Base-by-base conservation (phyloP, 2,113 vertebrate species). In the Aphyosemion australe region DNA sequence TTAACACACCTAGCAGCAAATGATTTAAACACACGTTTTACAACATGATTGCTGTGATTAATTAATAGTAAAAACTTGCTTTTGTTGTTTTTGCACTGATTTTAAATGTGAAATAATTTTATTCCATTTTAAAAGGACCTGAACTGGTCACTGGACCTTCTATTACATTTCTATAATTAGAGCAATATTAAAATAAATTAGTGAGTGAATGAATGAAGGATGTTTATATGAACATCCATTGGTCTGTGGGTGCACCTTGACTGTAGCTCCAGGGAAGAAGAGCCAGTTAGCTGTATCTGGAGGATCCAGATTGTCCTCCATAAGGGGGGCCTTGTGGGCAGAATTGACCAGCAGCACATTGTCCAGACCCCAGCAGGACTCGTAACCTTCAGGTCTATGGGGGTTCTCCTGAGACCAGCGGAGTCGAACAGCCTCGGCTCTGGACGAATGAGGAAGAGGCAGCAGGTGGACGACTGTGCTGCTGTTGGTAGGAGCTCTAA, bases 281-380 rank as follows among this genome's bases (percentile, higher is more conserved):
- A 99, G 94, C 97, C 97, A 99, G 91, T 99, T 99, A 80, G 94
- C 95, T 0, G 97, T 99, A 90, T 99, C 94, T 50, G 94, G 93
- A 41, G 97, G 97, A 87, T 99, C 97, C 18, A 99, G 88, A 74
- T 84, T 94, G 68, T 99, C 97, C 92, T 99, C 96, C 89, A 99
- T 87, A 13, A 98, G 79, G 15, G 95, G 89, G 70, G 93, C 91
- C 84, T 86, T 94, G 80, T 97, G 94, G 59, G 94, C 97, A 39
- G 94, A 91, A 72, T 98, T 99, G 80, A 97, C 93, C 84, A 99
- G 85, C 64, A 99, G 86, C 53, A 98, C 79, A 3, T 99, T 99
- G 84, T 99, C 97, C 59, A 99, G 76, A 6, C 95, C 96, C 97
- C 97, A 99, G 83, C 97, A 99, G 61, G 97, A 96, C 88, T 99